These are phyloP conservation scores for Callorhinus ursinus DNA, from an alignment of 2,113 vertebrate species.

Conservation along the genomic window DNA sequence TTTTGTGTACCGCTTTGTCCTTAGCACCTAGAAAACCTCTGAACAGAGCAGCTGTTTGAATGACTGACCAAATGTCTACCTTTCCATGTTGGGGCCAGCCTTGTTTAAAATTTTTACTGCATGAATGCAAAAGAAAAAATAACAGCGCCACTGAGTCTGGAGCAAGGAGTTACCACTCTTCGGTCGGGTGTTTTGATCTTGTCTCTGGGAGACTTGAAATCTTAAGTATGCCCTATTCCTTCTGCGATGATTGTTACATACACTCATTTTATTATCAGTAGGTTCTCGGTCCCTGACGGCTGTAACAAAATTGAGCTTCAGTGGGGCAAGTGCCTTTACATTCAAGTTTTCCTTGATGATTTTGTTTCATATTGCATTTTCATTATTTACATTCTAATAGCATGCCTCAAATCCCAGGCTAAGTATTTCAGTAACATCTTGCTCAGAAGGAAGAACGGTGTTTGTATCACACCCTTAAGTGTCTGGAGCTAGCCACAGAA, in stretches of 20 bases:
- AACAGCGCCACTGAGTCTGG: neutral
- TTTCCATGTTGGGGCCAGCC: neutral
- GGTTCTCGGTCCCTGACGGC: neutral
- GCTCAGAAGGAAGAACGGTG: neutral
- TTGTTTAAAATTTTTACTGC: neutral
- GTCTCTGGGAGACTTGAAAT: neutral
- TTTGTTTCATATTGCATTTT: conserved; percentile 4
- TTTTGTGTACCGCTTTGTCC: neutral
- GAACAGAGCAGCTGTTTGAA: conserved; percentile 1
- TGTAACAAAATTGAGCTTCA: neutral
- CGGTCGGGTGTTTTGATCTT: neutral
- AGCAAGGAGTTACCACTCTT: neutral
- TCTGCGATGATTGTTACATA: conserved; percentile 2
- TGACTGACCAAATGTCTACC: neutral
- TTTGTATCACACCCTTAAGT: neutral
- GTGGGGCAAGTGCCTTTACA: neutral
- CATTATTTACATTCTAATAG: conserved; percentile 8
- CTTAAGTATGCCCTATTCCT: neutral
- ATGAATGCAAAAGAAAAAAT: neutral
- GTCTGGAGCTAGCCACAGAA: neutral
- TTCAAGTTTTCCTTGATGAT: neutral
- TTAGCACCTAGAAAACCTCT: neutral
- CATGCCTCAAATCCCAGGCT: neutral
- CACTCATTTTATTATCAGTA: neutral
- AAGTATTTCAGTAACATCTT: neutral